A percentile compares a stretch with the other conserved stretches of the same genome.
These are phyloP conservation scores for Nephrotoma appendiculata DNA, from an alignment of 2,888 invertebrate genomes.

Conservation along the genomic window DNA sequence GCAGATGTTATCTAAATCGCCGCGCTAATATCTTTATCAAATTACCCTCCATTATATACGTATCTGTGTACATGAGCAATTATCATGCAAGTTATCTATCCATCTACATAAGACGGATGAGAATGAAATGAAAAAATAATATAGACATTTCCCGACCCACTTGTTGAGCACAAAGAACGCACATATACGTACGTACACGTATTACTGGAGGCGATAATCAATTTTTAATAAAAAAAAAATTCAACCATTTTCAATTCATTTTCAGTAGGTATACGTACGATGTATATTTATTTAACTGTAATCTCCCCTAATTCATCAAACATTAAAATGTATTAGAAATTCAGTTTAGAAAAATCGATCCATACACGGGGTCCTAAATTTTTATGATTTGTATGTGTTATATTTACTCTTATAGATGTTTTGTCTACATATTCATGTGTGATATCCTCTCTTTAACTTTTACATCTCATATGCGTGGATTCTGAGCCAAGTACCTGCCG, in stretches of 20 bases:
- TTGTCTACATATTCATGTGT: too few relatives aligned
- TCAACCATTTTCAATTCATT: background rate
- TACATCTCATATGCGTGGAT: too few relatives aligned
- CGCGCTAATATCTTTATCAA: background rate
- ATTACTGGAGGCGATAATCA: background rate
- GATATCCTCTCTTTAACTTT: too few relatives aligned
- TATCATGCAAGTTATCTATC: background rate
- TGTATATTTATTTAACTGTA: background rate
- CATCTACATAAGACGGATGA: background rate
- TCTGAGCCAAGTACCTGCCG: too few relatives aligned
- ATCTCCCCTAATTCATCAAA: background rate
- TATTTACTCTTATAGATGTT: too few relatives aligned
- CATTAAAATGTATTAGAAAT: background rate
- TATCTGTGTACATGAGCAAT: background rate
- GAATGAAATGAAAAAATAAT: background rate
- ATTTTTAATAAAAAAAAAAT: background rate
- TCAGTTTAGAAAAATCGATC: background rate
- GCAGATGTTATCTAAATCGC: background rate
- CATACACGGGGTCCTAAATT: too few relatives aligned
- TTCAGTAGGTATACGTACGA: background rate
- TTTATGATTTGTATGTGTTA: too few relatives aligned
- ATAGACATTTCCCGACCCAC: background rate
- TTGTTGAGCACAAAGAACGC: background rate
- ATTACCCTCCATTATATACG: background rate
- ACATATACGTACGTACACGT: background rate